Base-by-base conservation (phyloP, 2,888 invertebrate genomes). In the Cheilosia urbana region DNA sequence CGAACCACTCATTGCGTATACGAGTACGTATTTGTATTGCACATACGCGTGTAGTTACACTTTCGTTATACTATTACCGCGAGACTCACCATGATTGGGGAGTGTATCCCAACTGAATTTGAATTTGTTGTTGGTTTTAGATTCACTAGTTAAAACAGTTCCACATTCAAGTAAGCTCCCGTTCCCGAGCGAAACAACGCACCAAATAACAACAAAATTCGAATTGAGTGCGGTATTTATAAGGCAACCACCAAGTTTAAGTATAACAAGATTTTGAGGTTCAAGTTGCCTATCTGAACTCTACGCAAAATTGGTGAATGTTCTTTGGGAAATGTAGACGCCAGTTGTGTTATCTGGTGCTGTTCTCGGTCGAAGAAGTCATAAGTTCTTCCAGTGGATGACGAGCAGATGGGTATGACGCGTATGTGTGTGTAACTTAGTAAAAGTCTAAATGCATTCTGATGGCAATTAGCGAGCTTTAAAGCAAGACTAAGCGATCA, bases 171-270 rank as follows among this genome's bases (percentile, higher is more conserved):
- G 68, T 55, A 68, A 78, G 57, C 79, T 71, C 60, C 80, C 80
- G 85, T 62, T 68, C 65, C 49, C 71, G 57, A 81, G 66, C 85
- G 37, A 65, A 49, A 66, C 76, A 62, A 76, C 85, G 71, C 58
- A 76, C 76, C 71, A 81, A 81, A 85, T 85, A 85, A 85, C 80
- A 85, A 80, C 81, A 71, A 77, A 84, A 76, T 71, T 71, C 42
- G 57, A 69, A 80, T 66, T 45, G 81, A 76, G 76, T 81, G 80
- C 66, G 66, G 81, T 85, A 81, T 85, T 85, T 85, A 85, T 85
- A 85, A 85, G 85, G 68, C 65, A 76, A 57, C 51, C 57, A 49
- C 53, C 49, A 80, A 76, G 75, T 42, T 11, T 3, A 42, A n/a
- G 45, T 85, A 71, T 85, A 85, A 69, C 69, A 80, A 75, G 75